Base-by-base conservation (phyloP, 2,113 vertebrate genomes). In the Callorhinus ursinus region DNA sequence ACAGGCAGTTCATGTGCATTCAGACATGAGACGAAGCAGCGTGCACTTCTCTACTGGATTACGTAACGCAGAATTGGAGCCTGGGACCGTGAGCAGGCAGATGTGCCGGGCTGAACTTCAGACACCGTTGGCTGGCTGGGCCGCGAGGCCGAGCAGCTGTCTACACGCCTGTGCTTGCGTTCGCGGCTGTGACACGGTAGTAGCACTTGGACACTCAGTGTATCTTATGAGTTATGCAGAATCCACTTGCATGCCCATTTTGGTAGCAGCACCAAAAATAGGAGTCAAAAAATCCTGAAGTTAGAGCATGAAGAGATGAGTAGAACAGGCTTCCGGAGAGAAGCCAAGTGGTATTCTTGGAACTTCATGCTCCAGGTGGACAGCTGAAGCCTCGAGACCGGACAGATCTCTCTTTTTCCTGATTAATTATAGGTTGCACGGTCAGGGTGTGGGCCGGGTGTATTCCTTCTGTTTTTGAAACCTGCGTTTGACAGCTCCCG, bases 351-450 rank as follows among this genome's bases (percentile, higher is more conserved):
- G 39, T 13, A 5, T 59, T 63, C 93, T 77, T 57, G 10, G 76
- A 67, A 59, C 83, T 74, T 74, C 39, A 9, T 1, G 2, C 39
- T 53, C 65, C 28, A 55, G 53, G 86, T 79, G 93, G 91, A 82
- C 85, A 81, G 71, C 6, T 63, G 91, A 88, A 69, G 74, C 69
- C 96, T 42, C 19, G 24, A 42, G 59, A 31, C 14, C 85, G 77
- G 88, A 94, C 87, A 71, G 61, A 33, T 61, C 63, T 90, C 55
- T 65, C 92, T 95, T 90, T 97, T 86, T 15, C 53, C 71, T 82
- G 22, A 33, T 86, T 96, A 93, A 91, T 67, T 36, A 55, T 2
- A 46, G 93, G 81, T 42, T 71, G 59, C 83, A 59, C 57, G 76
- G 42, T 26, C 59, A 67, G 95, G 88, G 77, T 63, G 88, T 95